Conservation (phyloP, 2,113 vertebrate species). For the Sciurus niger region DNA sequence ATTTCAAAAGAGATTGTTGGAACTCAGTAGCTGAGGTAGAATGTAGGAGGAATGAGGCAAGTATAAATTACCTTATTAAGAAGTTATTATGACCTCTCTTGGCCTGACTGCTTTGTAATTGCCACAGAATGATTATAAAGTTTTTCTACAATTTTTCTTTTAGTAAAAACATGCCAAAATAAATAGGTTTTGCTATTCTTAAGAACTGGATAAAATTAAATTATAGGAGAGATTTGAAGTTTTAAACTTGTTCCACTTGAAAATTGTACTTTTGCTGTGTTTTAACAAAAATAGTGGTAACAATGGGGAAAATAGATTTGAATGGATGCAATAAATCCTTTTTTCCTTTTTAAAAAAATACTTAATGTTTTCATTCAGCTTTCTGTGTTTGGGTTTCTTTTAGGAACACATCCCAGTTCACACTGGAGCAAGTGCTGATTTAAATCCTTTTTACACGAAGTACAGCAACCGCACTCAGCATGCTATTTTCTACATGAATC, state of each 20-base stretch:
- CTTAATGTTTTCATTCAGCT: background rate
- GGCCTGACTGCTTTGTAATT: background rate
- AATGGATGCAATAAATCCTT: background rate
- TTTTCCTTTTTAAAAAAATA: conserved; percentile 25
- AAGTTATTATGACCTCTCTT: background rate
- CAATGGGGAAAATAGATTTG: background rate
- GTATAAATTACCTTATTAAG: background rate
- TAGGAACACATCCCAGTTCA: conserved; percentile 93
- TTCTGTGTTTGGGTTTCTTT: conserved; percentile 68
- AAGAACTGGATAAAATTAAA: background rate
- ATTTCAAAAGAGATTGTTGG: background rate
- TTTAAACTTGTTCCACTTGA: background rate
- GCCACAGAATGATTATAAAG: background rate
- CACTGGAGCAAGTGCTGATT: conserved; percentile 86
- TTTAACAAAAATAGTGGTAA: conserved; percentile 15
- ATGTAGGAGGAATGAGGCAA: background rate
- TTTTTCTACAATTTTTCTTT: conserved; percentile 51
- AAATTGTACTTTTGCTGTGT: background rate
- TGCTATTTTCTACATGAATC: conserved; percentile 96
- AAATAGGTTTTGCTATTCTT: background rate
- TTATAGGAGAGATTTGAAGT: background rate
- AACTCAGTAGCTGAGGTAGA: conserved; percentile 9
- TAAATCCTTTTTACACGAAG: conserved; percentile 92
- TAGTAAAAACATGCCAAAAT: background rate
- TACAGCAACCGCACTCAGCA: conserved; percentile 94